Conservation (phyloP, 2,888 invertebrate species). For the Idaea biselata region DNA sequence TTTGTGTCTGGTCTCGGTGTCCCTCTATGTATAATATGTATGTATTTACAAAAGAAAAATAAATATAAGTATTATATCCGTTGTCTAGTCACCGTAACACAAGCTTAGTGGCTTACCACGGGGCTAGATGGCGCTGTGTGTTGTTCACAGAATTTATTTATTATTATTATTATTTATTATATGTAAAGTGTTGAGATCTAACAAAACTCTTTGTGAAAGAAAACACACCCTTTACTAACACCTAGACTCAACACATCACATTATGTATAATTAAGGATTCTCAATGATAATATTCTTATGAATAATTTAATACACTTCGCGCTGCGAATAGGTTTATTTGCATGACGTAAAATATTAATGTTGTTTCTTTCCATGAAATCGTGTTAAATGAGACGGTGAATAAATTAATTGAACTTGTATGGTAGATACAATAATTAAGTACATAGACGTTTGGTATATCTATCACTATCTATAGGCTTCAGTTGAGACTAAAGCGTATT, state of each 20-base stretch:
- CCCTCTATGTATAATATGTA: too few relatives aligned
- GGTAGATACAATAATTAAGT: not conserved
- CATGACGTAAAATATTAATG: constrained; percentile 39
- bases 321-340: constrained; percentile 30
- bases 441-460: too few relatives aligned
- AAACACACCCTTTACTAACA: not conserved
- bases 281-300: constrained; percentile 40
- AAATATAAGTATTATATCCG: too few relatives aligned
- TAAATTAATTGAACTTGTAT: constrained; percentile 20
- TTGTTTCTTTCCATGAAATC: constrained; percentile 36
- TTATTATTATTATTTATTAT: too few relatives aligned
- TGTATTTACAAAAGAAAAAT: too few relatives aligned
- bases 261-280: constrained; percentile 40
- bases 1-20: too few relatives aligned
- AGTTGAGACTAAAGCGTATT: not conserved
- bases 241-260: not conserved
- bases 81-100: too few relatives aligned
- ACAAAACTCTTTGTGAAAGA: not conserved
- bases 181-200: too few relatives aligned
- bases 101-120: too few relatives aligned
- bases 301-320: constrained; percentile 49
- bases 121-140: too few relatives aligned
- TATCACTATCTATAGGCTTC: too few relatives aligned
- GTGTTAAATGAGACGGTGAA: constrained; percentile 33
- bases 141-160: too few relatives aligned